A percentile compares a stretch with the other conserved stretches of the same genome.
Evolutionary conservation across 1,140 invertebrate species (phyloP).

Genomic region (Bombus picipes): DNA sequence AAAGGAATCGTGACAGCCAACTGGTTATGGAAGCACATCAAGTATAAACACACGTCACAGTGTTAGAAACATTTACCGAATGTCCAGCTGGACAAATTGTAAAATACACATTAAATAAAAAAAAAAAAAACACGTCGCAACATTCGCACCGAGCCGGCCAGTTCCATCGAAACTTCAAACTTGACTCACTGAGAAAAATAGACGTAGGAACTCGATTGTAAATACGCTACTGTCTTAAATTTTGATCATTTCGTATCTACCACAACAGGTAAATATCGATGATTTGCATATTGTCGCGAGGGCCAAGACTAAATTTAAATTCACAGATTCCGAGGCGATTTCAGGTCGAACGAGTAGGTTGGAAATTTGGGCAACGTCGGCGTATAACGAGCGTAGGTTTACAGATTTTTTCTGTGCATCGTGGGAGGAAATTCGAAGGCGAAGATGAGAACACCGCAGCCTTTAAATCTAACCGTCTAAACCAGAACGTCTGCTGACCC

Average conservation of each 20-base stretch:
- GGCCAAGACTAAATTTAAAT: not conserved
- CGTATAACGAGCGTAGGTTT: not conserved
- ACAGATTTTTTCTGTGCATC: not conserved
- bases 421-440: not conserved
- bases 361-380: not conserved
- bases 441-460: not conserved
- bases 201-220: not conserved
- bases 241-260: not conserved
- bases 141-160: too few relatives aligned
- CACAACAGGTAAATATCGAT: not conserved
- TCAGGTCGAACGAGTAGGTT: not conserved
- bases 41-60: too few relatives aligned
- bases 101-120: too few relatives aligned
- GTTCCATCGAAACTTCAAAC: too few relatives aligned
- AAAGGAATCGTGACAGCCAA: too few relatives aligned
- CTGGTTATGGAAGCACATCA: too few relatives aligned
- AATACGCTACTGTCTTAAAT: not conserved
- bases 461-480: constrained; percentile 35
- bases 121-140: too few relatives aligned
- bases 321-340: not conserved
- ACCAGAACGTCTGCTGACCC: constrained; percentile 60
- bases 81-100: too few relatives aligned
- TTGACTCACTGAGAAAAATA: not conserved
- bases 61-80: too few relatives aligned
- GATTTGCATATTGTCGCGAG: not conserved